Evolutionary conservation across 2,888 invertebrate genomes (phyloP).

Genomic region (Stenchaetothrips biformis): DNA sequence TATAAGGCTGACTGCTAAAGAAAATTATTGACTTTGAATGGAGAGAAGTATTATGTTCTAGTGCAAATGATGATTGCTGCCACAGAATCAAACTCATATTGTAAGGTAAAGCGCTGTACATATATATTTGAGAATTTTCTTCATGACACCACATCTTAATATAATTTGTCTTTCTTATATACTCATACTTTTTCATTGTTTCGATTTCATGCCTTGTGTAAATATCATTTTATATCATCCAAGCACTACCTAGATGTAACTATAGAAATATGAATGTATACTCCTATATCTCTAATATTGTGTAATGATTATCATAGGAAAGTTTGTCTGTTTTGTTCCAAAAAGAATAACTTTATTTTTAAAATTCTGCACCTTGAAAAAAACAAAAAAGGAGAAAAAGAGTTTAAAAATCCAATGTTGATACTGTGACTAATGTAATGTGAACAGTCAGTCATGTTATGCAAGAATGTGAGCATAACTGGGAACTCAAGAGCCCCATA

Average conservation of each 20-base stretch:
- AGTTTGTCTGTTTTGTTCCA: neutral
- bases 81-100: slow-evolving; percentile 11
- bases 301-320: neutral
- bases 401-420: too few species aligned
- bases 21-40: neutral
- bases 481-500: too few species aligned
- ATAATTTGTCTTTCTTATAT: neutral
- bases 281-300: neutral
- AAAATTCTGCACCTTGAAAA: neutral
- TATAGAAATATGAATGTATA: neutral
- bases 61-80: neutral
- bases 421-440: too few species aligned
- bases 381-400: neutral
- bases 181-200: neutral
- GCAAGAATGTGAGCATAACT: too few species aligned
- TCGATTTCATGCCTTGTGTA: neutral
- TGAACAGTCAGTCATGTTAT: too few species aligned
- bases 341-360: neutral
- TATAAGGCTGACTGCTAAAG: slow-evolving; percentile 20
- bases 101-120: neutral
- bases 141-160: neutral
- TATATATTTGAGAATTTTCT: neutral
- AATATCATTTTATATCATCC: neutral
- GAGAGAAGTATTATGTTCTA: neutral
- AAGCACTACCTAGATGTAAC: neutral